A percentile compares a stretch with the other conserved stretches of the same genome.
phyloP scores from a whole-genome alignment of 2,797 vertebrate species.

The Acrossocheilus wenchowensis region DNA sequence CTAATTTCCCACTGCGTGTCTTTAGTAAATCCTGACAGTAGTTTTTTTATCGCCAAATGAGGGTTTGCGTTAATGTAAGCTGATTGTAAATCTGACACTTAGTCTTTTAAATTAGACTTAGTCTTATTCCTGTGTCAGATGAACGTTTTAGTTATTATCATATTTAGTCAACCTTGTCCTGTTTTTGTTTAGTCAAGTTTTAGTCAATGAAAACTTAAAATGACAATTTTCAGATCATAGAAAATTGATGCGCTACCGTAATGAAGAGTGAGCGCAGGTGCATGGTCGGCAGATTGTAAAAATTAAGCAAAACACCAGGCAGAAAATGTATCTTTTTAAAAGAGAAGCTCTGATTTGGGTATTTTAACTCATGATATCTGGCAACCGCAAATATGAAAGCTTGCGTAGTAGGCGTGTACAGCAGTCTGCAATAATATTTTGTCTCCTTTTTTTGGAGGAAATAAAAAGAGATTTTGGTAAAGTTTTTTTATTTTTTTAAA shows the following conservation, averaged over 20 bases:
- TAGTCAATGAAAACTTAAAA: background rate
- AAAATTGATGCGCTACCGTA: background rate
- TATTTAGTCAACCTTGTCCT: background rate
- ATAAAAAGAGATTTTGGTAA: background rate
- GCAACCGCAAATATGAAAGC: background rate
- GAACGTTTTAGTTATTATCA: background rate
- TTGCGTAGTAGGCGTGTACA: background rate
- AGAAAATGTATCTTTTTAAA: background rate
- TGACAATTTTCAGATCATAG: too few relatives aligned
- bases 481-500: too few relatives aligned
- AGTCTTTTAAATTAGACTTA: too few relatives aligned
- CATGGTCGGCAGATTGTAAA: background rate
- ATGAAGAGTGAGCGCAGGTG: background rate
- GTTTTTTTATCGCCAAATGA: too few relatives aligned
- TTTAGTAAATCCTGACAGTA: too few relatives aligned
- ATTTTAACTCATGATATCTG: background rate
- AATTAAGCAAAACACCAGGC: background rate
- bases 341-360: background rate
- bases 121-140: background rate
- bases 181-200: background rate
- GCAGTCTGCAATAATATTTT: background rate
- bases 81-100: too few relatives aligned
- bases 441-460: background rate
- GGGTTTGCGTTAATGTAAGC: too few relatives aligned
- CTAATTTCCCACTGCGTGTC: too few relatives aligned